A percentile compares a stretch with the other conserved stretches of the same genome.
phyloP scores from a whole-genome alignment of 2,797 vertebrate species.

The Vireo griseus region DNA sequence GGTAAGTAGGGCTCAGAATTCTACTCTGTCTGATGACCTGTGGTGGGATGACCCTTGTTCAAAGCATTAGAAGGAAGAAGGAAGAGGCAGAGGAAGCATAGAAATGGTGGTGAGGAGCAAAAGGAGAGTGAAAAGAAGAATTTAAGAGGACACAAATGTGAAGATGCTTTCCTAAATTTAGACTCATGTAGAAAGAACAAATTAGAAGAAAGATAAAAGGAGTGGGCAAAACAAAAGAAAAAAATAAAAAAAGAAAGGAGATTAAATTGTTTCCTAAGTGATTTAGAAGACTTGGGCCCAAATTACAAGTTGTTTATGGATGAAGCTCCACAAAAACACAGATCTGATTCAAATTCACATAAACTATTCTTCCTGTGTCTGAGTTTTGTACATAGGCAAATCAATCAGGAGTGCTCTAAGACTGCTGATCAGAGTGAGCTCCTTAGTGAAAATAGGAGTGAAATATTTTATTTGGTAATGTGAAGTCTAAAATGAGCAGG shows the following conservation, averaged over 20 bases:
- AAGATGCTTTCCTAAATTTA: not conserved
- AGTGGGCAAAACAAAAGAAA: not conserved
- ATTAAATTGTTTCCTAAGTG: not conserved
- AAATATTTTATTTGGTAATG: not conserved
- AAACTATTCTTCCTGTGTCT: not conserved
- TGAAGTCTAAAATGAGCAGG: not conserved
- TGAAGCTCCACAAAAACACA: not conserved
- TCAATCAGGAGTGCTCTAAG: not conserved
- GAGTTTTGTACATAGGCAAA: not conserved
- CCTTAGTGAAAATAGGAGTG: not conserved
- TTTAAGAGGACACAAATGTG: not conserved
- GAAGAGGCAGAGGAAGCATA: not conserved
- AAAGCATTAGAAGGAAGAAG: not conserved
- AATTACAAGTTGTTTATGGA: not conserved
- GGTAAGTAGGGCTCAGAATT: not conserved
- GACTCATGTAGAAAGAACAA: not conserved
- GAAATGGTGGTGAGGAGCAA: not conserved
- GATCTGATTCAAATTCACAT: not conserved
- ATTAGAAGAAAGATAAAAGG: not conserved
- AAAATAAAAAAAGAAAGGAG: not conserved
- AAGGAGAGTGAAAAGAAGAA: not conserved
- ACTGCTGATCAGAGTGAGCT: not conserved
- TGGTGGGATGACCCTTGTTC: not conserved
- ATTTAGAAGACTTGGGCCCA: not conserved
- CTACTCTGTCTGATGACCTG: not conserved